Percentiles rank a stretch among this genome's conserved stretches.
Conservation (phyloP, 2,888 invertebrate genomes). For the Perizoma flavofasciatum region DNA sequence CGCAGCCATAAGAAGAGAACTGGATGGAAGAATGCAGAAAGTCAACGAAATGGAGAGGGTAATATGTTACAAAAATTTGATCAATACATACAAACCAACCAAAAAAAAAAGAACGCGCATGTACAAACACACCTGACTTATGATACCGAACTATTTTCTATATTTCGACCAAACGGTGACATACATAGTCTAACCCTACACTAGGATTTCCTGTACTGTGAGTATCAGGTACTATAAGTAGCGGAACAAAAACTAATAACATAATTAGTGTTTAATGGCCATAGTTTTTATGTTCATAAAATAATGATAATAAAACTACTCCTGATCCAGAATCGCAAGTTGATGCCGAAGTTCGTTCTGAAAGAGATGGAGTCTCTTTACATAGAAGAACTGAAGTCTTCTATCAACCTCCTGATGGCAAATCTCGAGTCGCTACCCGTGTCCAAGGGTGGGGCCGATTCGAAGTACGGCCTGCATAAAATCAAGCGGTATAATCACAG, state of each 20-base stretch:
- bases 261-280: no score
- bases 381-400: constrained; percentile 98
- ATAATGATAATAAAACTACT: not conserved
- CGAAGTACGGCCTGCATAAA: constrained; percentile 98
- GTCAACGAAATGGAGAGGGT: constrained; percentile 99
- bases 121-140: no score
- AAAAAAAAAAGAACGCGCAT: no score
- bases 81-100: no score
- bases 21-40: constrained; percentile 98
- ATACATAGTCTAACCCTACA: no score
- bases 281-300: no score
- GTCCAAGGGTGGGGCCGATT: constrained; percentile 98
- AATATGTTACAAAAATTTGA: constrained; percentile 38
- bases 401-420: constrained; percentile 98
- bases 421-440: constrained; percentile 99
- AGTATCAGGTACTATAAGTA: no score
- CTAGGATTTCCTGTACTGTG: no score
- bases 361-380: constrained; percentile 99
- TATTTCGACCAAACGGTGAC: no score
- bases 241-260: no score
- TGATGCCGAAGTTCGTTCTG: constrained; percentile 99
- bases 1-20: constrained; percentile 98
- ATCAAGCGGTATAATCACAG: constrained; percentile 99
- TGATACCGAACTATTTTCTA: no score
- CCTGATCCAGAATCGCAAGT: constrained; percentile 91